Percentiles rank a stretch among this genome's conserved stretches.
Conservation (phyloP, 2,888 invertebrate genomes). For the Melanargia galathea region DNA sequence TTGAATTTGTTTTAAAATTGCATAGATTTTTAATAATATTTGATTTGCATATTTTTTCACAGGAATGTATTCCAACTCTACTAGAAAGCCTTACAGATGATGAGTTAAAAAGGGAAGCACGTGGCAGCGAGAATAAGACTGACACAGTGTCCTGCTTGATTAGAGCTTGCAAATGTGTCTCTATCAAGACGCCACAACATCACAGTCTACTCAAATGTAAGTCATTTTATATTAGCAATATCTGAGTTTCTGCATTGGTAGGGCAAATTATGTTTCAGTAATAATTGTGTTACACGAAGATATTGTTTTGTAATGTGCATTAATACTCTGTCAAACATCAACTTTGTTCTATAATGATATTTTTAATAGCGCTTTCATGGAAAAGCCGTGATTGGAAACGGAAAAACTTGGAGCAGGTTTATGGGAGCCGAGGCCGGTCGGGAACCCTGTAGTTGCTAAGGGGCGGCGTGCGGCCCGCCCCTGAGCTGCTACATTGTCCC, state of each 20-base stretch:
- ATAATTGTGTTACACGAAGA: too few species aligned
- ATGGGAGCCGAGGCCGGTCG: constrained; percentile 49
- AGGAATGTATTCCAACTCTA: constrained; percentile 95
- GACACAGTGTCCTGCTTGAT: constrained; percentile 97
- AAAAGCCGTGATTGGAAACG: not conserved
- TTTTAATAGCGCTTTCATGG: not conserved
- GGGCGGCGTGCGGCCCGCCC: constrained; percentile 68
- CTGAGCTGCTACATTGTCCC: constrained; percentile 70
- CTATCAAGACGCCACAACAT: constrained; percentile 91
- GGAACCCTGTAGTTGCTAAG: constrained; percentile 81
- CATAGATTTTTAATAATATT: not conserved
- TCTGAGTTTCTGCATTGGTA: too few species aligned
- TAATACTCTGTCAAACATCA: too few species aligned
- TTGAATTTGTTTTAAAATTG: not conserved
- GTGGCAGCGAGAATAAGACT: constrained; percentile 95
- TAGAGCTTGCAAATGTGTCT: constrained; percentile 94
- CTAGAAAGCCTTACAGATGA: constrained; percentile 97
- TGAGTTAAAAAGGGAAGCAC: constrained; percentile 96
- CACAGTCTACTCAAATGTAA: constrained; percentile 86
- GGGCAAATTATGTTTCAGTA: too few species aligned
- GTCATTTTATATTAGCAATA: constrained; percentile 40
- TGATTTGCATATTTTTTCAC: constrained; percentile 39
- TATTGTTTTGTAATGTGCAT: too few species aligned
- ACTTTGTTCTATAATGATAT: too few species aligned
- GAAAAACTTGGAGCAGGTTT: not conserved